These are phyloP conservation scores for Chauna torquata DNA, from an alignment of 2,113 vertebrate genomes.

Conservation along the genomic window DNA sequence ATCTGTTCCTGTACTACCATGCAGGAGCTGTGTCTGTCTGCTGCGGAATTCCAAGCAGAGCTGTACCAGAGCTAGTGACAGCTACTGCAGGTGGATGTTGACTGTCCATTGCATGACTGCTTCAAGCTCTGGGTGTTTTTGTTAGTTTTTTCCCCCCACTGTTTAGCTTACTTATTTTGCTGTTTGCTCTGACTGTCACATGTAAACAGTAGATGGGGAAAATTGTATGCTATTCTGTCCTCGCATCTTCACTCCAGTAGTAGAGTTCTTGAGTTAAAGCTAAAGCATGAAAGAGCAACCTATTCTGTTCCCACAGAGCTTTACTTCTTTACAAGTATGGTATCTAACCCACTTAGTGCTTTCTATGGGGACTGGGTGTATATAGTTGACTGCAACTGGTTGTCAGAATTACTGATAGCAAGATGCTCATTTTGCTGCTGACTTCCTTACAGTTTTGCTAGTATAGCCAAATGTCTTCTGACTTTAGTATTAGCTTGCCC, in stretches of 20 bases:
- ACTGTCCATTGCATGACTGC: background rate
- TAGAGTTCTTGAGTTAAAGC: background rate
- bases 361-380: background rate
- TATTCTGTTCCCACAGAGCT: background rate
- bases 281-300: rapidly evolving
- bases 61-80: background rate
- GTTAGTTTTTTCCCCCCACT: background rate
- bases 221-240: background rate
- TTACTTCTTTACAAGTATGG: background rate
- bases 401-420: background rate
- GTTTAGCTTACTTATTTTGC: background rate
- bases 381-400: background rate
- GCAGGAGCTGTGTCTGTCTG: background rate
- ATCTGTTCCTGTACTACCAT: rapidly evolving
- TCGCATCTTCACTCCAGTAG: background rate
- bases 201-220: background rate
- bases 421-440: background rate
- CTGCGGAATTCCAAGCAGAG: background rate
- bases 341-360: background rate
- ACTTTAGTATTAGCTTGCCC: background rate
- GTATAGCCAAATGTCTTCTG: background rate
- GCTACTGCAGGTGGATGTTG: rapidly evolving
- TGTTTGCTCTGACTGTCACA: background rate
- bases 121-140: background rate
- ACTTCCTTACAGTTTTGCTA: background rate